A percentile compares a stretch with the other conserved stretches of the same genome.
Evolutionary conservation across 2,797 vertebrate species (phyloP).

Genomic region (Eulemur rubriventer): DNA sequence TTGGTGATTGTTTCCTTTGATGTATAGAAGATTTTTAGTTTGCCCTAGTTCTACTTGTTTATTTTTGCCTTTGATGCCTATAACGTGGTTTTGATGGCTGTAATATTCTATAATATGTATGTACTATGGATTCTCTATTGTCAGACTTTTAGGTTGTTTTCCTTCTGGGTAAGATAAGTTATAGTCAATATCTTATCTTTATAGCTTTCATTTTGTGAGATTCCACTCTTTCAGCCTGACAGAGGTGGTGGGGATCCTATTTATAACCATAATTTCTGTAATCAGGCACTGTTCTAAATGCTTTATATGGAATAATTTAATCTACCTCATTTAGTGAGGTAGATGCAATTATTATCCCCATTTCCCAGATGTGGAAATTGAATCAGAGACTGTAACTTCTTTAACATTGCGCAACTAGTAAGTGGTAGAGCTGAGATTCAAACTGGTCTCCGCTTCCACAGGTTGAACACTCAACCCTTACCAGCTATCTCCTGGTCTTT

Average conservation of each 20-base stretch:
- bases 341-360: background rate
- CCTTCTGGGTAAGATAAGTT: background rate
- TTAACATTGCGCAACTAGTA: background rate
- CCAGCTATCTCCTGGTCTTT: constrained; percentile 5
- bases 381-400: background rate
- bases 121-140: background rate
- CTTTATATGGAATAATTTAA: background rate
- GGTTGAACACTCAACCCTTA: background rate
- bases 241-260: background rate
- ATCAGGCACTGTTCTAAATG: background rate
- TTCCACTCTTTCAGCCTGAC: background rate
- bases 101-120: background rate
- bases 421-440: background rate
- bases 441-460: background rate
- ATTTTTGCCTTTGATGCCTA: background rate
- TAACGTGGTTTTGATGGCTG: background rate
- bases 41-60: background rate
- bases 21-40: background rate
- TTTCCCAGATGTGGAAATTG: constrained; percentile 31
- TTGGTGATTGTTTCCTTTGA: background rate
- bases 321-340: background rate
- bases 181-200: background rate
- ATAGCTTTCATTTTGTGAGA: constrained; percentile 13
- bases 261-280: background rate
- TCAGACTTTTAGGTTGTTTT: constrained; percentile 12